phyloP scores from a whole-genome alignment of 2,888 invertebrate genomes.

The Synergus umbraculus region DNA sequence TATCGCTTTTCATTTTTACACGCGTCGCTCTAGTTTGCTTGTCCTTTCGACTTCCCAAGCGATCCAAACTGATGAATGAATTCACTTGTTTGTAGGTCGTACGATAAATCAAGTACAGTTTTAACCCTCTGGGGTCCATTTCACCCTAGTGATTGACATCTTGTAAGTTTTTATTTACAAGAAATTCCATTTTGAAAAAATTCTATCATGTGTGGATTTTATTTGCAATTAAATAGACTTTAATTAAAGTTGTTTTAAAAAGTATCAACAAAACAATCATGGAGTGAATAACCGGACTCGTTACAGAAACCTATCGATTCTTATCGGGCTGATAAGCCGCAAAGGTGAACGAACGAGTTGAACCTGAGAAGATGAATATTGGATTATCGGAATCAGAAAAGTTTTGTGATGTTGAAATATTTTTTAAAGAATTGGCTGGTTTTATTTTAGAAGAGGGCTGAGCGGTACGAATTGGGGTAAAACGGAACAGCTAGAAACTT shows the following conservation, averaged over 20 bases:
- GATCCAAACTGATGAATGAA: slow-evolving; percentile 45
- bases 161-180: neutral
- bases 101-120: slow-evolving; percentile 11
- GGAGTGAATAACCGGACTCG: slow-evolving; percentile 28
- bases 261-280: slow-evolving; percentile 31
- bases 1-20: slow-evolving; percentile 48
- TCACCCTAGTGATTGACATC: neutral
- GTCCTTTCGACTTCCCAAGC: slow-evolving; percentile 42
- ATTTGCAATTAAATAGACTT: neutral
- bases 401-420: neutral
- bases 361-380: slow-evolving; percentile 19
- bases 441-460: too few species aligned
- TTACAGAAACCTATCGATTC: slow-evolving; percentile 34
- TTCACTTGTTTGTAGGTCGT: slow-evolving; percentile 39
- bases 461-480: too few species aligned
- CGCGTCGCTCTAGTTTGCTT: slow-evolving; percentile 50
- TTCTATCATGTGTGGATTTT: neutral
- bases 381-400: slow-evolving; percentile 7
- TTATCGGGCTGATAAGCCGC: slow-evolving; percentile 30
- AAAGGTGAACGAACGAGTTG: slow-evolving; percentile 38
- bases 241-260: neutral
- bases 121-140: neutral
- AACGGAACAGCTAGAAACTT: too few species aligned
- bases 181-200: neutral
- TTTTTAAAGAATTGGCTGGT: neutral